A percentile compares a stretch with the other conserved stretches of the same genome.
Conservation (phyloP, 2,888 invertebrate species). For the Hirtodrosophila trivittata region DNA sequence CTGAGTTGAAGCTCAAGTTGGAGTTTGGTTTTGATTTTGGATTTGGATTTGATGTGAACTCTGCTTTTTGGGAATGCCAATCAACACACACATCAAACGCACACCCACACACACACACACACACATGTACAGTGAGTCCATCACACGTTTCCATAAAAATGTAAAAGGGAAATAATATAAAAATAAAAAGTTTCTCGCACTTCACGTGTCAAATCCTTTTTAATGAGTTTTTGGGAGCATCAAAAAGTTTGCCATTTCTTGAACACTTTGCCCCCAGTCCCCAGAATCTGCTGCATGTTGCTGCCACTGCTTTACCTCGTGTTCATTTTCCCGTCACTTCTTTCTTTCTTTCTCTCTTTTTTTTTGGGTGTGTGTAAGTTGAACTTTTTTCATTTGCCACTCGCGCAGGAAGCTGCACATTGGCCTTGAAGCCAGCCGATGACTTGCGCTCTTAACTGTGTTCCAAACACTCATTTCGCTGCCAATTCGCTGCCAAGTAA, state of each 20-base stretch:
- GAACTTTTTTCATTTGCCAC: constrained; percentile 55
- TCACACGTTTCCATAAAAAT: constrained; percentile 78
- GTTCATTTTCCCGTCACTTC: not conserved
- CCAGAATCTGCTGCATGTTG: constrained; percentile 14
- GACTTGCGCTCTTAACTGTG: constrained; percentile 3
- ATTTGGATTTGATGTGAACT: constrained; percentile 54
- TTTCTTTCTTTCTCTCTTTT: not conserved
- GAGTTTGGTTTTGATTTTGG: constrained; percentile 11
- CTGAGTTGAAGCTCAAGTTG: constrained; percentile 4
- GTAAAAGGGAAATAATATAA: constrained; percentile 79
- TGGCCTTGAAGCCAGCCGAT: constrained; percentile 33
- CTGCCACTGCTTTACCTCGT: constrained; percentile 3
- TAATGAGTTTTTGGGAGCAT: constrained; percentile 81
- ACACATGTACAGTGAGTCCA: constrained; percentile 36
- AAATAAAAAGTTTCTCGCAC: constrained; percentile 79
- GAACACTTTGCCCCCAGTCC: constrained; percentile 48
- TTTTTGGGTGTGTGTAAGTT: constrained; percentile 23
- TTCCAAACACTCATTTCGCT: constrained; percentile 24
- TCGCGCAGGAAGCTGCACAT: constrained; percentile 34
- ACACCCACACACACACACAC: constrained; percentile 17
- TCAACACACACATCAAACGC: constrained; percentile 63
- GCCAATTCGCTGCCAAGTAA: not conserved
- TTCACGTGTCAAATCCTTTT: constrained; percentile 82
- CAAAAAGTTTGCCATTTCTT: constrained; percentile 80
- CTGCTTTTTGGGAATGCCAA: constrained; percentile 65